These are phyloP conservation scores for Ericerus pela DNA, from an alignment of 1,140 invertebrate genomes.

Conservation along the genomic window DNA sequence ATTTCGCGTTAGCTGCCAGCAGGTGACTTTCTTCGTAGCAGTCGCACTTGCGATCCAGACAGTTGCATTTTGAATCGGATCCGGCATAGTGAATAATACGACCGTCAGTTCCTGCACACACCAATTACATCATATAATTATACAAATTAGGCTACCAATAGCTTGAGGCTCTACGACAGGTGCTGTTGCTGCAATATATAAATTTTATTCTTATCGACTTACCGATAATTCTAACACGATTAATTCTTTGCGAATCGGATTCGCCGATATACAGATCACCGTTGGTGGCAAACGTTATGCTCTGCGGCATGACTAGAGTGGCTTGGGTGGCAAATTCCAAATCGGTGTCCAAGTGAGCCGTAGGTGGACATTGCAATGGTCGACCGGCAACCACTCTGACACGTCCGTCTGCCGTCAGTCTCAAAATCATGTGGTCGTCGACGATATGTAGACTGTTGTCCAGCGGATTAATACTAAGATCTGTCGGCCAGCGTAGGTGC, in stretches of 20 bases:
- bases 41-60: constrained; percentile 73
- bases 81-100: constrained; percentile 83
- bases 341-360: constrained; percentile 42
- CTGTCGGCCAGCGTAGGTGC: constrained; percentile 85
- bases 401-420: constrained; percentile 74
- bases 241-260: constrained; percentile 88
- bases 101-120: constrained; percentile 66
- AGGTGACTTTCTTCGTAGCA: constrained; percentile 84
- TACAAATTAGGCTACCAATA: no score
- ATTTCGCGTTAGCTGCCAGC: constrained; percentile 77
- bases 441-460: constrained; percentile 90
- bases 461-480: constrained; percentile 80
- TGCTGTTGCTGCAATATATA: no score
- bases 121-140: no score
- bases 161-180: no score
- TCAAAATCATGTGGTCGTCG: constrained; percentile 87
- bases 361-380: constrained; percentile 69
- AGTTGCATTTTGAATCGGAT: constrained; percentile 88
- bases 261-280: constrained; percentile 91
- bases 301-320: constrained; percentile 80
- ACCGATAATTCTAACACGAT: constrained; percentile 70
- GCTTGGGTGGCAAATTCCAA: constrained; percentile 73
- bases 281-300: constrained; percentile 81
- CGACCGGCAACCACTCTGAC: constrained; percentile 83
- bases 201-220: constrained; percentile 15